Percentiles rank a stretch among this genome's conserved stretches.
Evolutionary conservation across 1,140 invertebrate species (phyloP).

Genomic region (Neodiprion fabricii): DNA sequence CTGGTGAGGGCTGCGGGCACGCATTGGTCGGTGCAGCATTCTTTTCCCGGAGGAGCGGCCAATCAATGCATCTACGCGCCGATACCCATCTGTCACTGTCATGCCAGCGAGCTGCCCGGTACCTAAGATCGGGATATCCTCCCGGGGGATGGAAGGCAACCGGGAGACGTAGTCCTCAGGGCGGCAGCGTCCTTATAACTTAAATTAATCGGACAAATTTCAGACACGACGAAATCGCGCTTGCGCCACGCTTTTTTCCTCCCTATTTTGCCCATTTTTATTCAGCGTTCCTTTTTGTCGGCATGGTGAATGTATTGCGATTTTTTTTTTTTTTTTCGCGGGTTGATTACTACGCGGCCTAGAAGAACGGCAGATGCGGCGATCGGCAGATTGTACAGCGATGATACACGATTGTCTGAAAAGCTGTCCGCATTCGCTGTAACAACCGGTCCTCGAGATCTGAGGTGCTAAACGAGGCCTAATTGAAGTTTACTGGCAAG

Average conservation of each 20-base stretch:
- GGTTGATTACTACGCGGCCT: not conserved
- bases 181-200: not conserved
- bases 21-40: conserved; percentile 59
- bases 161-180: not conserved
- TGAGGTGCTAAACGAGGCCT: too few relatives aligned
- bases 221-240: not conserved
- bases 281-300: conserved; percentile 29
- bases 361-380: too few relatives aligned
- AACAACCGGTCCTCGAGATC: too few relatives aligned
- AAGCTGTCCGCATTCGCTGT: too few relatives aligned
- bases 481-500: too few relatives aligned
- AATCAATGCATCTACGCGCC: conserved; percentile 59
- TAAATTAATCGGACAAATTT: conserved; percentile 6
- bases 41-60: conserved; percentile 60
- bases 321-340: not conserved
- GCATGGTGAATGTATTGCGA: not conserved
- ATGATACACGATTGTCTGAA: too few relatives aligned
- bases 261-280: not conserved
- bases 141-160: not conserved
- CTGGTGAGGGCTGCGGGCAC: conserved; percentile 40
- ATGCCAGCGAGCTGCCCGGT: conserved; percentile 12
- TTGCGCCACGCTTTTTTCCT: not conserved
- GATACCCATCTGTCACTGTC: conserved; percentile 63
- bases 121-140: not conserved
- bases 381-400: too few relatives aligned